Conservation (phyloP, 2,888 invertebrate species). For the Nomada goodeniana region DNA sequence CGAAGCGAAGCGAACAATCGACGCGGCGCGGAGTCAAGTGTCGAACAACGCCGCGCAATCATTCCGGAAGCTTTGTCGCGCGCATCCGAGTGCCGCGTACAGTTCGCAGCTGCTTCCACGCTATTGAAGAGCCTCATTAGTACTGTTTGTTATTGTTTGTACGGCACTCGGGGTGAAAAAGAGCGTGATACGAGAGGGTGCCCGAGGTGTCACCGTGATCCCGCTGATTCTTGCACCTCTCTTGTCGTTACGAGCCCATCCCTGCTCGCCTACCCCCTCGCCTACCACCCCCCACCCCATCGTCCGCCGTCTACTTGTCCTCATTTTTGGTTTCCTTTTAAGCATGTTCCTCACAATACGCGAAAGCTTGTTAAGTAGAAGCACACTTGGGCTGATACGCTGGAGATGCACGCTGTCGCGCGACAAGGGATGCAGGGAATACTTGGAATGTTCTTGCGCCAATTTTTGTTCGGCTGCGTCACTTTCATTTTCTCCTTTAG, state of each 20-base stretch:
- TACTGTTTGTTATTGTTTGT: slow-evolving; percentile 84
- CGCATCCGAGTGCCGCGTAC: slow-evolving; percentile 66
- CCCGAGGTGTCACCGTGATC: slow-evolving; percentile 84
- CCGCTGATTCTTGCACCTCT: slow-evolving; percentile 83
- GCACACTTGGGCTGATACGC: slow-evolving; percentile 81
- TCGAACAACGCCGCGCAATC: slow-evolving; percentile 67
- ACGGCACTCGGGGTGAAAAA: slow-evolving; percentile 78
- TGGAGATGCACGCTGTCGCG: slow-evolving; percentile 62
- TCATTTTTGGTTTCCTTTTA: slow-evolving; percentile 84
- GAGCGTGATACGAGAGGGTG: slow-evolving; percentile 81
- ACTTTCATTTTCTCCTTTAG: neutral
- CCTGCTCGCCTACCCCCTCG: slow-evolving; percentile 31
- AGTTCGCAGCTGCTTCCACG: slow-evolving; percentile 66
- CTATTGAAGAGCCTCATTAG: slow-evolving; percentile 84
- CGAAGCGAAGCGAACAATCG: slow-evolving; percentile 60
- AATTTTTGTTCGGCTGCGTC: slow-evolving; percentile 45
- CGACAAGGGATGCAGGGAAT: slow-evolving; percentile 48
- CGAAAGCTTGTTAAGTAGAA: slow-evolving; percentile 84
- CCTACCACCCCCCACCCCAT: slow-evolving; percentile 43
- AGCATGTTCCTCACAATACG: slow-evolving; percentile 82
- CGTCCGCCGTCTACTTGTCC: slow-evolving; percentile 80
- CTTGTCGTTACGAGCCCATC: slow-evolving; percentile 60
- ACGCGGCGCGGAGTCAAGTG: slow-evolving; percentile 61
- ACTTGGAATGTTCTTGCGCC: slow-evolving; percentile 46
- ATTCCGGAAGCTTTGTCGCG: slow-evolving; percentile 72